Evolutionary conservation across 2,888 invertebrate genomes (phyloP), one percentile per base, ranked within the genome.

Genomic region (Noctua fimbriata): DNA sequence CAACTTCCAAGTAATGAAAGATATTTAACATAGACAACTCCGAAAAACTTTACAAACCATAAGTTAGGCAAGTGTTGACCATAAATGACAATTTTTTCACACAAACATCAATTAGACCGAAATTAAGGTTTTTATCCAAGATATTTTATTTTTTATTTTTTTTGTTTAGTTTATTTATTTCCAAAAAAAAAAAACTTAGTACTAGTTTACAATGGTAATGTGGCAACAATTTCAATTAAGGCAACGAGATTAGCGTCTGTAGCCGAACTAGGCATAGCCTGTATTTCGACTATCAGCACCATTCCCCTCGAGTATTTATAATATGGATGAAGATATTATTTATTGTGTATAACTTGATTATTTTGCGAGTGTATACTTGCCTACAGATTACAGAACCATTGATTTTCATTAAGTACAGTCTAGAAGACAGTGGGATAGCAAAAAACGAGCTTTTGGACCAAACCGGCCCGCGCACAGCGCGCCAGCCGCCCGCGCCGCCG

Each of bases 381-480:
- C 16, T 78, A 78, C 55, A 73, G 79, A 81, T 78, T 81, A 78
- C 67, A 83, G 73, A 84, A 82, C 80, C 84, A 88, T 82, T 87
- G 87, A 81, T 89, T 84, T 86, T 89, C 72, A 89, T 86, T 86
- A 83, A 87, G 74, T 86, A 84, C 77, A 82, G 76, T 36, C 78
- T 79, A 78, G 77, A 69, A 84, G 81, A 76, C 71, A 14, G 81
- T 74, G 73, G 79, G 79, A 69, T 24, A 82, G 83, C 60, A 88
- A 88, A 89, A 87, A 88, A 87, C 85, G 63, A 84, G 86, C 82
- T 87, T 86, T 78, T 76, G 82, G 79, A 81, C 71, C 66, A 75
- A 73, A 78, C 84, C 82, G 79, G 63, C 78, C 79, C 18, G 44
- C 67, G 44, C 21, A 21, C 32, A 10, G 74, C 47, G 32, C 16